Percentiles rank a stretch among this genome's conserved stretches.
Conservation (phyloP, 2,113 vertebrate genomes). For the Gymnocephalus cernua region DNA sequence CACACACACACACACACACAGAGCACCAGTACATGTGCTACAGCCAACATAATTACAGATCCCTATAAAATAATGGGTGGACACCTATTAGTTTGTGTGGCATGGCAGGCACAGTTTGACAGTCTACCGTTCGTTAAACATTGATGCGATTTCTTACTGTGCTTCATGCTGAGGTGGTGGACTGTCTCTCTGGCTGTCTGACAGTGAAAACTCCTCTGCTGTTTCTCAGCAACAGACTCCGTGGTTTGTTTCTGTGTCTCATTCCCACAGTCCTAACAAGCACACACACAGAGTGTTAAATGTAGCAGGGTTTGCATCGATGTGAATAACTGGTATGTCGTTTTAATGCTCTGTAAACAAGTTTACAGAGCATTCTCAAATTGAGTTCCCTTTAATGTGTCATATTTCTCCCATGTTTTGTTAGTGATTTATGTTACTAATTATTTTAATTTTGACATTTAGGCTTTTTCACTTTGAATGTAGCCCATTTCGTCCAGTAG, state of each 20-base stretch:
- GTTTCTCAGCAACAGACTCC: slow-evolving; percentile 71
- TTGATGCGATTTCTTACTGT: slow-evolving; percentile 48
- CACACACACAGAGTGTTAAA: slow-evolving; percentile 21
- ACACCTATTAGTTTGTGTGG: slow-evolving; percentile 24
- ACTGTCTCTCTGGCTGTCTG: slow-evolving; percentile 42
- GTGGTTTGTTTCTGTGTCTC: slow-evolving; percentile 55
- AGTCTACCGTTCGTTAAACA: slow-evolving; percentile 42
- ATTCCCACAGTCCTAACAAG: slow-evolving; percentile 65
- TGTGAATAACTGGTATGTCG: slow-evolving; percentile 48
- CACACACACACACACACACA: too few species aligned
- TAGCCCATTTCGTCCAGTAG: too few species aligned
- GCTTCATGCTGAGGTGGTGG: slow-evolving; percentile 40
- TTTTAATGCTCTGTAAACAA: slow-evolving; percentile 35
- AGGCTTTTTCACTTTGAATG: too few species aligned
- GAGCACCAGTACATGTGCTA: not conserved
- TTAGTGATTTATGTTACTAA: too few species aligned
- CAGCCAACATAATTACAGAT: slow-evolving; percentile 17
- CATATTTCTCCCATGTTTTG: too few species aligned
- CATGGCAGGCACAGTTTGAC: slow-evolving; percentile 43
- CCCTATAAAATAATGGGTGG: not conserved
- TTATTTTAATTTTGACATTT: too few species aligned
- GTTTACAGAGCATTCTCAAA: slow-evolving; percentile 14
- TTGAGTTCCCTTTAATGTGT: too few species aligned
- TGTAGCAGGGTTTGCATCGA: slow-evolving; percentile 44
- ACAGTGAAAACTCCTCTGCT: slow-evolving; percentile 62